Evolutionary conservation across 2,113 vertebrate species (phyloP).

Genomic region (Eonycteris spelaea): DNA sequence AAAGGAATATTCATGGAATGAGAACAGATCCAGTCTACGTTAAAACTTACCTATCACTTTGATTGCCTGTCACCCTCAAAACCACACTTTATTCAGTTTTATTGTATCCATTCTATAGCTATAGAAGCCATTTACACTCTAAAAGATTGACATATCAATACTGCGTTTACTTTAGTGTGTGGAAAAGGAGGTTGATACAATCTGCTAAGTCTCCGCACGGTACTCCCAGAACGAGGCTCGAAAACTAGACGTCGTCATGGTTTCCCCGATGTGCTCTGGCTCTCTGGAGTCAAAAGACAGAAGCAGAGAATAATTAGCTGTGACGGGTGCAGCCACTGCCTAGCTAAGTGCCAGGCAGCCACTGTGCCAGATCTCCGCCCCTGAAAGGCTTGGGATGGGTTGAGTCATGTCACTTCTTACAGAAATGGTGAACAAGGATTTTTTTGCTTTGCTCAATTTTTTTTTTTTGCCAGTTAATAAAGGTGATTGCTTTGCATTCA

Average conservation of each 20-base stretch:
- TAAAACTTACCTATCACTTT: neutral
- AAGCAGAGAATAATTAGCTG: neutral
- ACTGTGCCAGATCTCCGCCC: neutral
- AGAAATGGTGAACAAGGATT: neutral
- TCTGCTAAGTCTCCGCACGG: neutral
- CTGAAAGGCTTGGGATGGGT: neutral
- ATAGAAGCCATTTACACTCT: neutral
- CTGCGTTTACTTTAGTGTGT: too few relatives aligned
- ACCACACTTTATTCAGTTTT: neutral
- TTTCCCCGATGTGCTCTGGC: neutral
- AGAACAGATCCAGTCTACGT: neutral
- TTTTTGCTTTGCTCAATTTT: neutral
- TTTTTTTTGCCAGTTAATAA: neutral
- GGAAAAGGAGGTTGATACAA: neutral
- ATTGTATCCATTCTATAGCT: neutral
- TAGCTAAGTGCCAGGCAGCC: neutral
- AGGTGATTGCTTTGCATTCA: neutral
- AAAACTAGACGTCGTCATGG: neutral
- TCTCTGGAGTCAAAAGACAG: neutral
- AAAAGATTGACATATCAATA: neutral
- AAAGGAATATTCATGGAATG: neutral
- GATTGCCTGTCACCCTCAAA: neutral
- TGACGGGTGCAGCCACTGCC: too few relatives aligned
- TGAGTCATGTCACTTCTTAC: neutral
- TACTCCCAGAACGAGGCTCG: neutral